Evolutionary conservation across 2,113 vertebrate genomes (phyloP), one percentile per base, ranked within the genome.

Genomic region (Numida meleagris): DNA sequence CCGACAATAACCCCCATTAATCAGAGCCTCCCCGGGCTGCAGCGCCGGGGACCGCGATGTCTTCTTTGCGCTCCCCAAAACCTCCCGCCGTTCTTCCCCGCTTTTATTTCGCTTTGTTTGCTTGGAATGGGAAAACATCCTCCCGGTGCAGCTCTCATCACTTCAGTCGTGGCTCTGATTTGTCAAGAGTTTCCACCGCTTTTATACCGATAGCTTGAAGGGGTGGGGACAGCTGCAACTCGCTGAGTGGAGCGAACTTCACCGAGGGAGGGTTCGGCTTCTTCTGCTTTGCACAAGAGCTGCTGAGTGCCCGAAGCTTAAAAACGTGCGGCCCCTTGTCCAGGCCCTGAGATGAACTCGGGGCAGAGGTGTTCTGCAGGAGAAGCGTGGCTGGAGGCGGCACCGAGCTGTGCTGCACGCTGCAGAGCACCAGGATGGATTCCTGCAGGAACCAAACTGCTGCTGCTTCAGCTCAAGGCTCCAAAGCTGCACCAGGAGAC

Each of bases 1-100:
- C 87, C 1, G 8, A 88, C 94, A 94, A 96, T 93, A 89, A 87
- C 87, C 86, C 68, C 70, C 96, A 94, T 95, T 96, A 96, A 96
- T 97, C 95, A 95, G 93, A 29, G 21, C 82, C 70, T 89, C 88
- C 94, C 92, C 9, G 2, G 20, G 1, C 48, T 50, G 48, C 48
- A 78, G 85, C 80, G 10, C 24, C 13, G 19, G 53, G 50, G 75
- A 65, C 73, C 19, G 1, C 43, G 16, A 70, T 7, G 59, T 92
- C 89, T 63, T 70, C 95, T 84, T 90, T 89, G 81, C 58, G 2
- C 79, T 42, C 21, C 42, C 83, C 86, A 82, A 96, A 94, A 40
- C 78, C 86, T 81, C 94, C 92, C 72, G 27, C 81, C 21, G 10
- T 27, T 38, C 91, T 62, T 19, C 87, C 3, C 3, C 73, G 62